These are phyloP conservation scores for Drosophila peninsularis DNA, from an alignment of 2,888 invertebrate genomes.

Conservation along the genomic window DNA sequence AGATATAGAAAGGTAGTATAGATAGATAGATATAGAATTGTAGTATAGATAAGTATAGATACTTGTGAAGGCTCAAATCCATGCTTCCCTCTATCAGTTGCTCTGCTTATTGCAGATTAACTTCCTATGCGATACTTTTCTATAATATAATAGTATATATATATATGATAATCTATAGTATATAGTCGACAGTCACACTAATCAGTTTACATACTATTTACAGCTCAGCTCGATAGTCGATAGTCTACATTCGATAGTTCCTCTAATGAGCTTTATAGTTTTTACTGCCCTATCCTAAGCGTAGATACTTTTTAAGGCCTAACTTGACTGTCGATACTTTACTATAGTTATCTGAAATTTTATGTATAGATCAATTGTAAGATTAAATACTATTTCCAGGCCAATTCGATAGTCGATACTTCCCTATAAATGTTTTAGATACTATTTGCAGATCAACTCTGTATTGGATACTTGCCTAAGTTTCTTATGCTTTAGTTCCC, in stretches of 20 bases:
- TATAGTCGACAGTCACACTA: background rate
- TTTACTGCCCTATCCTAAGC: background rate
- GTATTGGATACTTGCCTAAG: background rate
- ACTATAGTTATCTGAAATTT: too few species aligned
- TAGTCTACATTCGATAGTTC: background rate
- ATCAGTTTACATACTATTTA: too few species aligned
- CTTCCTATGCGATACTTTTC: background rate
- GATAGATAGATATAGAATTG: too few species aligned
- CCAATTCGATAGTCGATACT: background rate
- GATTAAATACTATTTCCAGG: too few species aligned
- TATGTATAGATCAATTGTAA: too few species aligned
- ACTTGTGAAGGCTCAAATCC: background rate
- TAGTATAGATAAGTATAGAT: background rate
- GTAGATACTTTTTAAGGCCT: too few species aligned
- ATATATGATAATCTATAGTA: background rate
- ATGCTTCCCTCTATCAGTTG: background rate
- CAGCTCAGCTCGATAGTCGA: too few species aligned
- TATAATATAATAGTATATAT: background rate
- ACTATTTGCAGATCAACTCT: constrained; percentile 2
- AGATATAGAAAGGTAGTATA: too few species aligned
- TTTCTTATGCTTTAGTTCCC: background rate
- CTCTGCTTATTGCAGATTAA: background rate
- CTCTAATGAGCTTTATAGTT: background rate
- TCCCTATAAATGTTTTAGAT: background rate
- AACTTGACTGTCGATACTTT: too few species aligned